Base-by-base conservation (phyloP, 2,113 vertebrate species). In the Anolis sagrei region DNA sequence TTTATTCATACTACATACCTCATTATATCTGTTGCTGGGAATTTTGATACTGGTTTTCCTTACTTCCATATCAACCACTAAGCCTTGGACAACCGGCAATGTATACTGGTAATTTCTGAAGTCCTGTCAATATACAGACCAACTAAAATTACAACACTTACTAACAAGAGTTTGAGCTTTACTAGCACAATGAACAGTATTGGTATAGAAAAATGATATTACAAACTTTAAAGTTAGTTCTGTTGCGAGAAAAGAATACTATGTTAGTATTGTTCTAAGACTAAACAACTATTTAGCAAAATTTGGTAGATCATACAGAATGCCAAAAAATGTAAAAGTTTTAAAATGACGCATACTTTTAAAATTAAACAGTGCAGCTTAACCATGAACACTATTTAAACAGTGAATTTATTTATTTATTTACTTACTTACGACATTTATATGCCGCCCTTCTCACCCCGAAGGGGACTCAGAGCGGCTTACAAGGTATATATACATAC, bases 41-140 rank as follows among this genome's bases (percentile, higher is more conserved):
- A 99, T 98, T 96, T 98, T 99, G 91, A 99, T 99, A 95, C 97
- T 98, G 83, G 98, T 99, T 97, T 99, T 99, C 86, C 97, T 97
- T 92, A 99, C 98, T 96, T 99, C 99, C 99, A 99, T 99, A 95
- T 99, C 98, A 91, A 99, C 97, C 85, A 99, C 97, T 94, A 99
- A 96, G 85, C 98, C 98, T 92, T 97, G 97, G 66, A 99, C 99
- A 94, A 98, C 96, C 0, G 98, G 98, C 81, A 99, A 94, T 0
- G 98, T 98, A 94, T 99, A 99, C 91, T 99, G 99, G 95, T 99
- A 99, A 93, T 99, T 99, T 94, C 99, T 97, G 92, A 99, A 99
- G 94, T 99, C 99, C 99, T 99, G 51, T 32, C 82, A 87, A 90
- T 90, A 75, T 44, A 93, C 85, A 89, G 88, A 87, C 91, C 89